phyloP scores from a whole-genome alignment of 2,888 invertebrate genomes.

The Chaitophorus viminalis region DNA sequence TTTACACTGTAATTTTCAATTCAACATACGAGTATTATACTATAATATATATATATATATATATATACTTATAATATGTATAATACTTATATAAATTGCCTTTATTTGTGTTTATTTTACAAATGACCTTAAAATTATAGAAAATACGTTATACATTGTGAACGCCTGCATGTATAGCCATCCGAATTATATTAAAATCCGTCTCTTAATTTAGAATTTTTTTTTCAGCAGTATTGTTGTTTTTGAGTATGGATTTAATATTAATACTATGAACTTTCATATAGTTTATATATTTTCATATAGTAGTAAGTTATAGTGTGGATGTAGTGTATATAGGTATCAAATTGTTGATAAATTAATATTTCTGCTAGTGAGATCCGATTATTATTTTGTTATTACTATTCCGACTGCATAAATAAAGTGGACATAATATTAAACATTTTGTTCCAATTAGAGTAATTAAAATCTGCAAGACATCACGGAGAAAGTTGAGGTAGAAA shows the following conservation, averaged over 20 bases:
- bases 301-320: too few relatives aligned
- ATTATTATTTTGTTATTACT: neutral
- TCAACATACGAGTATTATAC: neutral
- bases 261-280: too few relatives aligned
- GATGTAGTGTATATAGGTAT: too few relatives aligned
- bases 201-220: neutral
- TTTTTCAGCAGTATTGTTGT: too few relatives aligned
- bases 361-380: neutral
- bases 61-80: too few relatives aligned
- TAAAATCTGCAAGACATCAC: constrained; percentile 18
- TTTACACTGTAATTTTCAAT: neutral
- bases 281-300: too few relatives aligned
- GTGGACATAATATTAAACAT: neutral
- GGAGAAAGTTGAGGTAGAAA: constrained; percentile 39
- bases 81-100: too few relatives aligned
- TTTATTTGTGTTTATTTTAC: constrained; percentile 18
- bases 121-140: constrained; percentile 22
- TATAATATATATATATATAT: too few relatives aligned
- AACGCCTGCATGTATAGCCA: neutral
- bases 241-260: too few relatives aligned
- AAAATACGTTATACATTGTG: neutral
- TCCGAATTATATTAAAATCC: neutral
- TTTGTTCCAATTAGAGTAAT: constrained; percentile 37
- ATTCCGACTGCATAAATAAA: neutral
- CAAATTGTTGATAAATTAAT: neutral